Evolutionary conservation across 2,888 invertebrate genomes (phyloP).

Genomic region (Antheraea yamamai): DNA sequence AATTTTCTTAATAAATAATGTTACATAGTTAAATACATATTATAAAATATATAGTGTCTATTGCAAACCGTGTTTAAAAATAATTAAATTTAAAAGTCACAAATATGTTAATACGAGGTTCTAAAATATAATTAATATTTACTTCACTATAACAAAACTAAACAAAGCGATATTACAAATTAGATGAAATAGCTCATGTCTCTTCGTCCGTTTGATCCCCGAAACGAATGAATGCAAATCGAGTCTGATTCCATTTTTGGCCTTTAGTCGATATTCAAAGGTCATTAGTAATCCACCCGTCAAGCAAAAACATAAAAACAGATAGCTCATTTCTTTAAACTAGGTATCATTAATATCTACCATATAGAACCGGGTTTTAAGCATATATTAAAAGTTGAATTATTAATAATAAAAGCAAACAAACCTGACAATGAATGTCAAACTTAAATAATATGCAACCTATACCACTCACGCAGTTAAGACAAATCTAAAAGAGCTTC

Average conservation of each 20-base stretch:
- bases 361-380: too few species aligned
- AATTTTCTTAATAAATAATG: background rate
- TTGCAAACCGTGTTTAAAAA: background rate
- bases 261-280: slow-evolving; percentile 6
- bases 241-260: slow-evolving; percentile 5
- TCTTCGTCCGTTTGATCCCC: background rate
- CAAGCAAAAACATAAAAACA: slow-evolving; percentile 1
- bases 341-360: background rate
- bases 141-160: background rate
- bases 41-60: background rate
- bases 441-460: too few species aligned
- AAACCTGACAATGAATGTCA: too few species aligned
- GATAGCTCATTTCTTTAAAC: background rate
- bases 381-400: background rate
- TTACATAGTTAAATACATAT: background rate
- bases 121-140: background rate
- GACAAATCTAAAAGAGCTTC: too few species aligned
- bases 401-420: background rate
- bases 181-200: background rate
- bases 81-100: background rate
- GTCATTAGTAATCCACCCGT: background rate
- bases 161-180: background rate
- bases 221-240: background rate
- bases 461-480: too few species aligned
- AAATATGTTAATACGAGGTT: background rate